A percentile compares a stretch with the other conserved stretches of the same genome.
These are phyloP conservation scores for Octonoba sinensis DNA, from an alignment of 2,888 invertebrate genomes.

Conservation along the genomic window DNA sequence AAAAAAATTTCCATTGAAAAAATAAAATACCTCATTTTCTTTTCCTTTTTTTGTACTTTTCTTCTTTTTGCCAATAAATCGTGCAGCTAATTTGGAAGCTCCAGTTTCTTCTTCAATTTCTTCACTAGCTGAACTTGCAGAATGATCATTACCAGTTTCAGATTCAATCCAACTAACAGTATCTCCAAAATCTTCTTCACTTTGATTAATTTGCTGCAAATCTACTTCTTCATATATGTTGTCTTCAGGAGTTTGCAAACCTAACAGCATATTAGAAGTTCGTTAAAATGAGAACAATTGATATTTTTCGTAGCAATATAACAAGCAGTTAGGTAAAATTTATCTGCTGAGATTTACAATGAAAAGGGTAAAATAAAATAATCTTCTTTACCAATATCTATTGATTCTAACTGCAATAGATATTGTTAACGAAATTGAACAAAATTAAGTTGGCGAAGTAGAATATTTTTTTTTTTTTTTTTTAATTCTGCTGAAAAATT, in stretches of 20 bases:
- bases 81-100: conserved; percentile 51
- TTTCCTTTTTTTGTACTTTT: conserved; percentile 56
- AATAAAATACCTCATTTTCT: conserved; percentile 50
- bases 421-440: no score
- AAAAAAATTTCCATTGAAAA: no score
- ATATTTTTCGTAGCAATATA: no score
- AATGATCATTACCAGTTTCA: conserved; percentile 53
- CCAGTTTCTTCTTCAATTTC: conserved; percentile 61
- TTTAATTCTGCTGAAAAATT: no score
- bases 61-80: conserved; percentile 63
- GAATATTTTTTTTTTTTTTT: no score
- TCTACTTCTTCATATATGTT: conserved; percentile 68
- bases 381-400: not conserved
- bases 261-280: conserved; percentile 11
- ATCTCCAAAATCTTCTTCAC: conserved; percentile 60
- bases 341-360: not conserved
- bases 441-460: no score
- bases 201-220: conserved; percentile 60
- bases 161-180: conserved; percentile 62
- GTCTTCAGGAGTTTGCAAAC: conserved; percentile 65
- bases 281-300: not conserved
- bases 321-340: not conserved
- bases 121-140: conserved; percentile 63
- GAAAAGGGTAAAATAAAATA: not conserved
- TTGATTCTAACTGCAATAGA: no score